A percentile compares a stretch with the other conserved stretches of the same genome.
These are phyloP conservation scores for Arothron firmamentum DNA, from an alignment of 2,113 vertebrate species.

Conservation along the genomic window DNA sequence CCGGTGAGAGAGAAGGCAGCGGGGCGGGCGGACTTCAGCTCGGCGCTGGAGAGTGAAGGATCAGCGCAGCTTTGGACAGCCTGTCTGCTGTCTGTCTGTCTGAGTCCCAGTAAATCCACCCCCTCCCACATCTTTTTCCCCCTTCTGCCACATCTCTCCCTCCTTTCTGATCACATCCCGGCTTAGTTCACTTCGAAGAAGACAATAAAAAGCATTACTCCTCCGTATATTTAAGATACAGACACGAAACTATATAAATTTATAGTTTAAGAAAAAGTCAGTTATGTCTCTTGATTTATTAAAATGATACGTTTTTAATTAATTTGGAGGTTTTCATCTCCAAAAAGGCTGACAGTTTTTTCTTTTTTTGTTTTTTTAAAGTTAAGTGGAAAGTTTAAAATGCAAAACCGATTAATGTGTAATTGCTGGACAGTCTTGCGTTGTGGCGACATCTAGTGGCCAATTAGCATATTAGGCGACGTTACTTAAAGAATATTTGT, in stretches of 20 bases:
- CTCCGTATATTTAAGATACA: neutral
- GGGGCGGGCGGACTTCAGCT: slow-evolving; percentile 33
- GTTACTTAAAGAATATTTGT: neutral
- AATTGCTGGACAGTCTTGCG: neutral
- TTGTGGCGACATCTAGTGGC: slow-evolving; percentile 32
- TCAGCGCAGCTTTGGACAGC: slow-evolving; percentile 67
- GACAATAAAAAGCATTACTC: slow-evolving; percentile 30
- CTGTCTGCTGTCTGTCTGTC: slow-evolving; percentile 67
- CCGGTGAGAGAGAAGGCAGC: slow-evolving; percentile 8
- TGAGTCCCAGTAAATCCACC: slow-evolving; percentile 58
- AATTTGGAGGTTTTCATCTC: too few relatives aligned
- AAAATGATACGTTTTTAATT: too few relatives aligned
- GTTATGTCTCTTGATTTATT: too few relatives aligned
- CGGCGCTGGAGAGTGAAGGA: slow-evolving; percentile 55
- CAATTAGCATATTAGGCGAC: neutral
- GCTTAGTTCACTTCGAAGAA: slow-evolving; percentile 23
- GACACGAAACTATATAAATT: too few relatives aligned
- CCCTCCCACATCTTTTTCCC: slow-evolving; percentile 7
- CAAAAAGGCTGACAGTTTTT: too few relatives aligned
- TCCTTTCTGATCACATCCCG: slow-evolving; percentile 16
- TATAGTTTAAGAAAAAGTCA: too few relatives aligned
- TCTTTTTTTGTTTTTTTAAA: too few relatives aligned
- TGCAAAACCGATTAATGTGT: too few relatives aligned
- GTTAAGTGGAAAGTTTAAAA: too few relatives aligned
- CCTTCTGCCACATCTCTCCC: slow-evolving; percentile 46